Percentiles rank a stretch among this genome's conserved stretches.
These are phyloP conservation scores for Hypsibius dujardini DNA, from an alignment of 1,140 invertebrate genomes.

Conservation along the genomic window DNA sequence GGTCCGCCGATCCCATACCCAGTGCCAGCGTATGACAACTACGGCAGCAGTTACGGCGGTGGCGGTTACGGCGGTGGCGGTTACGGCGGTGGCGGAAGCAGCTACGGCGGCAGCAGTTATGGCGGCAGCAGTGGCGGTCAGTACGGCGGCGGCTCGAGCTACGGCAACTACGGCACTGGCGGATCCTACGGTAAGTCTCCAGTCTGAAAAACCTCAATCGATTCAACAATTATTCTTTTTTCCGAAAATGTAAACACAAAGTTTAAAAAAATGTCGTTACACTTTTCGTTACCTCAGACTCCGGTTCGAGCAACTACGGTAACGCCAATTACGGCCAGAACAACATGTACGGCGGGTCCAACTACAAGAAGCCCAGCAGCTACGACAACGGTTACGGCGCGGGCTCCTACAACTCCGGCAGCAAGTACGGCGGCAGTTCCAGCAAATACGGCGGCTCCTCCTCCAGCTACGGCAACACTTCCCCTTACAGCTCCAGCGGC, in stretches of 20 bases:
- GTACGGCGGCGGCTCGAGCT: not conserved
- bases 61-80: slow-evolving; percentile 4
- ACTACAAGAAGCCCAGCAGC: not conserved
- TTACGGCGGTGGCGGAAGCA: not conserved
- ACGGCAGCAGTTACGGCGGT: not conserved
- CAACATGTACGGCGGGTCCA: too few species aligned
- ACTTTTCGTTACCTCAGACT: too few species aligned
- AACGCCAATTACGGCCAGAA: too few species aligned
- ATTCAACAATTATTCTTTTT: not conserved
- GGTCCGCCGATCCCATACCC: slow-evolving; percentile 6
- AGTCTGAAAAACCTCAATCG: not conserved
- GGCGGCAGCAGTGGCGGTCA: not conserved
- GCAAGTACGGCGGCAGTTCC: not conserved
- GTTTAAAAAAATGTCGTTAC: not conserved
- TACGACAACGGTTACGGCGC: not conserved
- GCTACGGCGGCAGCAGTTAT: slow-evolving; percentile 2
- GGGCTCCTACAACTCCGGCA: not conserved
- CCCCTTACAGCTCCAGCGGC: too few species aligned
- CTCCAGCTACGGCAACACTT: too few species aligned
- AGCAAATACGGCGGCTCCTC: too few species aligned
- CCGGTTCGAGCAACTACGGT: too few species aligned
- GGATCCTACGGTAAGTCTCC: not conserved
- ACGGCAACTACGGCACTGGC: not conserved
- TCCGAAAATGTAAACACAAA: not conserved
- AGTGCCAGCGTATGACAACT: not conserved